These are phyloP conservation scores for Bufo bufo DNA, from an alignment of 2,113 vertebrate genomes.

Conservation along the genomic window DNA sequence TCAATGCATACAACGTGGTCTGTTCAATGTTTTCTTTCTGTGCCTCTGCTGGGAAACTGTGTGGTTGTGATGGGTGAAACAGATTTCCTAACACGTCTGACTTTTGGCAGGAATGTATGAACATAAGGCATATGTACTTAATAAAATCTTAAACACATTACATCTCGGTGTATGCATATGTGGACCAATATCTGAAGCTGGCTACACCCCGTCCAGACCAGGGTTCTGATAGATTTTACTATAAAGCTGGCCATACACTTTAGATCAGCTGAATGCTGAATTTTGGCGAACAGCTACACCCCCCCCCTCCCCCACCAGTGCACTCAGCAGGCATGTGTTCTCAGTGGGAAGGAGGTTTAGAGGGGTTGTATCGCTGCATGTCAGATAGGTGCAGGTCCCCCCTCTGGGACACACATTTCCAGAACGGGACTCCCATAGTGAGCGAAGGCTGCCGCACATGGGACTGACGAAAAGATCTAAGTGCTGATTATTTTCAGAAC, in stretches of 20 bases:
- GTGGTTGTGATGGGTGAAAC: conserved; percentile 72
- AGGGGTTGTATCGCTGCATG: no score
- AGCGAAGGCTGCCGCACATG: no score
- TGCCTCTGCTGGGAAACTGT: conserved; percentile 65
- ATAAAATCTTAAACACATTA: conserved; percentile 59
- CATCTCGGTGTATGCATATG: conserved; percentile 21
- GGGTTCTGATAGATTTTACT: neutral
- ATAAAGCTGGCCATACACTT: neutral
- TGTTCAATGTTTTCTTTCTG: neutral
- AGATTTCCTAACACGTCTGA: conserved; percentile 72
- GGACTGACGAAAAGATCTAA: no score
- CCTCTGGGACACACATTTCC: no score
- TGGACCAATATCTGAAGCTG: neutral
- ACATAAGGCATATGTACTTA: conserved; percentile 71
- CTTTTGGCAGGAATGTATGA: conserved; percentile 73
- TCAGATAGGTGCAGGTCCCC: no score
- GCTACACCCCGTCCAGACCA: neutral
- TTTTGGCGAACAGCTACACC: no score
- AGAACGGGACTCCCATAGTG: no score
- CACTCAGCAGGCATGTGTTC: no score
- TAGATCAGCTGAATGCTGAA: no score
- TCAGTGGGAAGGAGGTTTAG: no score
- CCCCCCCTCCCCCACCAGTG: no score
- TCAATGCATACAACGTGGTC: neutral
- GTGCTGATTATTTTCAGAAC: no score